Conservation (phyloP, 2,797 vertebrate genomes). For the Hirundo rustica region DNA sequence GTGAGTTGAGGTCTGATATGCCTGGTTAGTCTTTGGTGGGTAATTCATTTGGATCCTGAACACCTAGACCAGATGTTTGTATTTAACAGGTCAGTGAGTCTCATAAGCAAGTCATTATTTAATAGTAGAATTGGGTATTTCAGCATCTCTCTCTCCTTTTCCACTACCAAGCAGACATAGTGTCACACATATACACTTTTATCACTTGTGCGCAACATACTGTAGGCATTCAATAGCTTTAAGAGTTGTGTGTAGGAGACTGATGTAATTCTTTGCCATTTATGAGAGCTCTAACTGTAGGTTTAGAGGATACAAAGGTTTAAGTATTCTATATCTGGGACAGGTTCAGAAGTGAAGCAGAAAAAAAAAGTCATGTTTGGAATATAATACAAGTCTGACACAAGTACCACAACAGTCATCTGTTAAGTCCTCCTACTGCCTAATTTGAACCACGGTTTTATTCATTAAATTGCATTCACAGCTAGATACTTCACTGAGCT, state of each 20-base stretch:
- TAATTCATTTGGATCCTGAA: conserved; percentile 64
- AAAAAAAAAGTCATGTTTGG: neutral
- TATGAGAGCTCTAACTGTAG: conserved; percentile 47
- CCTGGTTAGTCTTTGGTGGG: conserved; percentile 53
- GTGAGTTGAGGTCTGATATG: conserved; percentile 26
- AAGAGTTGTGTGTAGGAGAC: conserved; percentile 28
- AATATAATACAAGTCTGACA: conserved; percentile 8
- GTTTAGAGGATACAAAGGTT: conserved; percentile 52
- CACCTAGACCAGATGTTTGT: conserved; percentile 67
- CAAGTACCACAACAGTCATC: neutral
- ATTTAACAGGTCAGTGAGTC: conserved; percentile 64
- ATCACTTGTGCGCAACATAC: conserved; percentile 53
- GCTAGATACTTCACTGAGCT: neutral
- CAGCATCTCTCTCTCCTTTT: conserved; percentile 49
- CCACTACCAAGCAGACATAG: conserved; percentile 61
- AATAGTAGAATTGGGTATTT: conserved; percentile 62
- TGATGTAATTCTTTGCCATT: conserved; percentile 63
- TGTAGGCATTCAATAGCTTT: conserved; percentile 55
- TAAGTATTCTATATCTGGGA: conserved; percentile 45
- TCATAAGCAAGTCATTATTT: conserved; percentile 70
- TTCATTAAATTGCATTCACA: conserved; percentile 1
- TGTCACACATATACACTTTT: conserved; percentile 66
- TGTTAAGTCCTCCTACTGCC: neutral
- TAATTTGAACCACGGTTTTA: neutral
- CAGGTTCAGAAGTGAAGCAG: neutral